Evolutionary conservation across 64 coral and sea anemone genomes (phyloP).

Genomic region (Porites australiensis): DNA sequence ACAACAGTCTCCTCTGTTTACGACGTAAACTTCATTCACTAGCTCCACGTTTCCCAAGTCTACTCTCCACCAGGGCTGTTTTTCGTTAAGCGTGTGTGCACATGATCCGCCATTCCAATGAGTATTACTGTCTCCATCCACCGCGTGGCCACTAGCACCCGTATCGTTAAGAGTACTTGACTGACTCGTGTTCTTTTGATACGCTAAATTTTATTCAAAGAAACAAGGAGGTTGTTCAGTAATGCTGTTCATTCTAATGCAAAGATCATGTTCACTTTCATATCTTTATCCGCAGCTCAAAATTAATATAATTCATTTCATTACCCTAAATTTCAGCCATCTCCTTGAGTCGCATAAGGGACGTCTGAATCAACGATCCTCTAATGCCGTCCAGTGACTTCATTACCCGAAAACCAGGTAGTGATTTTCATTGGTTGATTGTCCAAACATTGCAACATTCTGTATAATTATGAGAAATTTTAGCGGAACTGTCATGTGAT

Average conservation of each 20-base stretch:
- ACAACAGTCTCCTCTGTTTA: background rate
- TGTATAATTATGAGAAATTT: too few relatives aligned
- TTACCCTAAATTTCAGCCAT: background rate
- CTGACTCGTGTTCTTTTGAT: background rate
- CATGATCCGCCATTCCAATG: background rate
- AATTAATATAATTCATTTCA: background rate
- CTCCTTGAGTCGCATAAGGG: background rate
- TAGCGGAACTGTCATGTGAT: too few relatives aligned
- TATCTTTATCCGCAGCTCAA: too few relatives aligned
- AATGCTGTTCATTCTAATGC: too few relatives aligned
- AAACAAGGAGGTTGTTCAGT: background rate
- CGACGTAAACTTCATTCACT: background rate
- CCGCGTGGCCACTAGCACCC: background rate
- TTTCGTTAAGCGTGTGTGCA: background rate
- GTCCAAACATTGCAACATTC: too few relatives aligned
- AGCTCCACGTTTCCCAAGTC: constrained; percentile 1
- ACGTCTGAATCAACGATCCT: too few relatives aligned
- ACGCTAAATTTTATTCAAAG: constrained; percentile 2
- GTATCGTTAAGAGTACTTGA: background rate
- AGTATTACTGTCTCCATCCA: background rate
- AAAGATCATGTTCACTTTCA: too few relatives aligned
- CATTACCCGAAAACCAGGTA: too few relatives aligned
- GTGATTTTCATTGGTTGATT: too few relatives aligned
- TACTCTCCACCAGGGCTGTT: background rate
- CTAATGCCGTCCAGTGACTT: too few relatives aligned